These are phyloP conservation scores for Drosophila ananassae DNA, from an alignment of 1,140 invertebrate species.

Conservation along the genomic window DNA sequence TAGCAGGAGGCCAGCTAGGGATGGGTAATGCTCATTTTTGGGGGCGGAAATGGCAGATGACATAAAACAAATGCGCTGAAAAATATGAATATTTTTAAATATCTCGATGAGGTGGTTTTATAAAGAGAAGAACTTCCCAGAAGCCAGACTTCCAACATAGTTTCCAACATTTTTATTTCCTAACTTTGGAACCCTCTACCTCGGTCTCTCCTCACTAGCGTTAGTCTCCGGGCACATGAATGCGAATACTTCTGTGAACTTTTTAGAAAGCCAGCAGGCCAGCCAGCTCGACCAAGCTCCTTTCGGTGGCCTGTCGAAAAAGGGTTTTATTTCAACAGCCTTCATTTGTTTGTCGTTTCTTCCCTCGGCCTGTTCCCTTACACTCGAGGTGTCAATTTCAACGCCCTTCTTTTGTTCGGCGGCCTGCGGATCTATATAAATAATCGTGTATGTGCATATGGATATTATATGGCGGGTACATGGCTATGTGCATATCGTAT, in stretches of 20 bases:
- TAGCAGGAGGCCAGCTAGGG: slow-evolving; percentile 24
- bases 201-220: slow-evolving; percentile 17
- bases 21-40: slow-evolving; percentile 29
- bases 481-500: slow-evolving; percentile 47
- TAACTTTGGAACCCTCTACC: no score
- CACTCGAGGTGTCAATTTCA: slow-evolving; percentile 81
- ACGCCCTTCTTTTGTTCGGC: slow-evolving; percentile 77
- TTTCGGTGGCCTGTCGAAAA: slow-evolving; percentile 54
- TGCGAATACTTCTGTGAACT: slow-evolving; percentile 42
- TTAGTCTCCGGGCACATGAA: background rate
- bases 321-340: slow-evolving; percentile 58
- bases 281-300: slow-evolving; percentile 37
- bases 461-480: slow-evolving; percentile 44
- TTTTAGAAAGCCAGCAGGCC: slow-evolving; percentile 60
- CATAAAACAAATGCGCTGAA: no score
- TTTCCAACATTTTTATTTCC: background rate
- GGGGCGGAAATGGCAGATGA: slow-evolving; percentile 7
- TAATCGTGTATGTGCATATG: slow-evolving; percentile 33
- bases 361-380: slow-evolving; percentile 67
- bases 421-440: slow-evolving; percentile 41
- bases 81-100: background rate
- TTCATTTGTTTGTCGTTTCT: slow-evolving; percentile 53
- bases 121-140: no score
- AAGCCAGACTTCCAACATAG: background rate
- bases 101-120: no score